phyloP scores from a whole-genome alignment of 2,113 vertebrate species.

The Alethe castanea region DNA sequence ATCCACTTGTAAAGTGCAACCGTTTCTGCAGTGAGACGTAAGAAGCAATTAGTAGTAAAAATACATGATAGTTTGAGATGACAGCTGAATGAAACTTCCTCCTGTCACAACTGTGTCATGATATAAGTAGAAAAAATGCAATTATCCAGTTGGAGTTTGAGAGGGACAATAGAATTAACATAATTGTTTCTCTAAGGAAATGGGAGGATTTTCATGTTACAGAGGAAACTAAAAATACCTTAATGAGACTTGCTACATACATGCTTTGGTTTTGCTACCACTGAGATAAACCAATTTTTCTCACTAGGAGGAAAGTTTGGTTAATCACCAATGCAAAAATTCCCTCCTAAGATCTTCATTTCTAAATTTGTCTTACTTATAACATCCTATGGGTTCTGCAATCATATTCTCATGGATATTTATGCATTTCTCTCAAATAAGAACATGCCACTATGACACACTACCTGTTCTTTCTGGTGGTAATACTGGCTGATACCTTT shows the following conservation, averaged over 20 bases:
- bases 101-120: background rate
- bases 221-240: background rate
- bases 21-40: background rate
- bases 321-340: background rate
- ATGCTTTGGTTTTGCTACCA: background rate
- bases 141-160: background rate
- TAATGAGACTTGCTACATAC: background rate
- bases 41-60: background rate
- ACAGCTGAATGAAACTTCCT: background rate
- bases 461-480: background rate
- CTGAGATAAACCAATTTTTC: background rate
- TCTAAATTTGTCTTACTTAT: background rate
- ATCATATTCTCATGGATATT: background rate
- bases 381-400: background rate
- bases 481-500: background rate
- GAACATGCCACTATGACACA: background rate
- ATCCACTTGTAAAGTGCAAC: background rate
- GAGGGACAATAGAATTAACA: background rate
- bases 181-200: background rate
- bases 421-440: background rate
- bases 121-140: background rate
- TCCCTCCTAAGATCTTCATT: background rate
- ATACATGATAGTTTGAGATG: background rate
- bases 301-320: background rate
- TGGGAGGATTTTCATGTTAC: background rate